Percentiles rank a stretch among this genome's conserved stretches.
These are phyloP conservation scores for Pteromalus puparum DNA, from an alignment of 1,140 invertebrate species.

Conservation along the genomic window DNA sequence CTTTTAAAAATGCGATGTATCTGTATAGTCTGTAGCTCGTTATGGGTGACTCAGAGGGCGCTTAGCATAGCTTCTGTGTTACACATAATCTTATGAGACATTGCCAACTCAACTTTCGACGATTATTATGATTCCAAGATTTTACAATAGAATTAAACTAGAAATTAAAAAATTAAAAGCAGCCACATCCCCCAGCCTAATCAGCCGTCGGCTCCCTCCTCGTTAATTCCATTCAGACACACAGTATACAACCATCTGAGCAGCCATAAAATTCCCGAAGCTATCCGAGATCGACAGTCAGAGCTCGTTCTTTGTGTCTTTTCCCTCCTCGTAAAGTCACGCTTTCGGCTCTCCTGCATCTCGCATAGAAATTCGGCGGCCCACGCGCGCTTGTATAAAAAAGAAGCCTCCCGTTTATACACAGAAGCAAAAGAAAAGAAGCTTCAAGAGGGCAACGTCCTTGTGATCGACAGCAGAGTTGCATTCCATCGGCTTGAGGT, in stretches of 20 bases:
- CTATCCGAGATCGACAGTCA: background rate
- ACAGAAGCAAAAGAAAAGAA: background rate
- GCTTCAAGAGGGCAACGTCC: constrained; percentile 35
- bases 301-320: background rate
- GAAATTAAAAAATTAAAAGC: no score
- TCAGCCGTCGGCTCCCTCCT: no score
- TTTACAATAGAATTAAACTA: no score
- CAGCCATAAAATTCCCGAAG: no score
- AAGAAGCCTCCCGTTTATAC: no score
- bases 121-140: no score
- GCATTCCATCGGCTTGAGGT: constrained; percentile 45
- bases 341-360: background rate
- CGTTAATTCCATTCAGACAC: no score
- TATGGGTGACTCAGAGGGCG: background rate
- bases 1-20: no score
- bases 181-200: no score
- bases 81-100: background rate
- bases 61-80: background rate
- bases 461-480: background rate
- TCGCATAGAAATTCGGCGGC: background rate
- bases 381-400: no score
- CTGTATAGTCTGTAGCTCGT: background rate
- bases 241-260: no score
- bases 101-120: no score
- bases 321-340: background rate